A percentile compares a stretch with the other conserved stretches of the same genome.
phyloP scores from a whole-genome alignment of 2,888 invertebrate species.

The Polylopha cassiicola region DNA sequence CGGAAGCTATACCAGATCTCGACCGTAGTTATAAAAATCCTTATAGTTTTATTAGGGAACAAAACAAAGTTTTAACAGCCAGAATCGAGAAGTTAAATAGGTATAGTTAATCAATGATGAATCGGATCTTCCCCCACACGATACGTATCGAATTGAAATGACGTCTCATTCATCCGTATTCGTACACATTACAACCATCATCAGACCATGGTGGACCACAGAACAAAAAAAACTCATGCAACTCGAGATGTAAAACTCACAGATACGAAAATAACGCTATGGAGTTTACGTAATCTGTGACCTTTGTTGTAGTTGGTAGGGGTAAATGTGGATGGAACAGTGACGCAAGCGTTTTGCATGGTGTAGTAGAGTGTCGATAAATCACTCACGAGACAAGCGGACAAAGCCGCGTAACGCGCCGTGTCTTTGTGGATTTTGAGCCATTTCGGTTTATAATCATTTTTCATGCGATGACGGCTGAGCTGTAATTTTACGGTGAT shows the following conservation, averaged over 20 bases:
- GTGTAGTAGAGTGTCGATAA: slow-evolving; percentile 52
- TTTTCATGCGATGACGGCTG: slow-evolving; percentile 47
- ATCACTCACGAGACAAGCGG: slow-evolving; percentile 63
- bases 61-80: no score
- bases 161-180: slow-evolving; percentile 70
- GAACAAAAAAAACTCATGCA: slow-evolving; percentile 19
- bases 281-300: slow-evolving; percentile 35
- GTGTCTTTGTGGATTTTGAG: slow-evolving; percentile 73
- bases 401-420: slow-evolving; percentile 74
- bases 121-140: slow-evolving; percentile 58
- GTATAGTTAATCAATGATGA: slow-evolving; percentile 66
- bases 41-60: no score
- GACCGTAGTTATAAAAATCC: slow-evolving; percentile 15
- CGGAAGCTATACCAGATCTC: slow-evolving; percentile 4
- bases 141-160: slow-evolving; percentile 70
- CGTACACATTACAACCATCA: slow-evolving; percentile 39
- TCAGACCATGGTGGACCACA: slow-evolving; percentile 34
- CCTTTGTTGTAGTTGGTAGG: slow-evolving; percentile 23
- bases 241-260: slow-evolving; percentile 13
- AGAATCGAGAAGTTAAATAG: slow-evolving; percentile 53
- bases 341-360: slow-evolving; percentile 74
- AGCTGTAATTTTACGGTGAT: slow-evolving; percentile 60
- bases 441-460: slow-evolving; percentile 70
- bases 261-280: slow-evolving; percentile 24
- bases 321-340: slow-evolving; percentile 41